Base-by-base conservation (phyloP, 2,888 invertebrate genomes). In the Bugula neritina region DNA sequence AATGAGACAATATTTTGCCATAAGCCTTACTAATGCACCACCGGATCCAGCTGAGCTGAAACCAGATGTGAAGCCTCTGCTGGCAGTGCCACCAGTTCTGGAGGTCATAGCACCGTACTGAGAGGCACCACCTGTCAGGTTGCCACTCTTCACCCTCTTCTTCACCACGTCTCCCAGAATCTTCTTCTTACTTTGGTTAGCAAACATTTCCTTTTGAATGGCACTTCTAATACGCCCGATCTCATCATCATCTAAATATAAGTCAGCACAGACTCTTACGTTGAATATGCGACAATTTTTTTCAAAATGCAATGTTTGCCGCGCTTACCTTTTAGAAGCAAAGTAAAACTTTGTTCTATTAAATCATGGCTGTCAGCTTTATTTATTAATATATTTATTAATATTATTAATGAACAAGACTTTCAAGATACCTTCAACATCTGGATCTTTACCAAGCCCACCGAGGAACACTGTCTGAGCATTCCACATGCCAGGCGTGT, bases 401-500 rank as follows among this genome's bases (percentile, higher is more conserved):
- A n/a, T n/a, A n/a, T n/a, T n/a, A n/a, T n/a, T n/a, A n/a, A n/a
- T n/a, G n/a, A n/a, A n/a, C n/a, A n/a, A n/a, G n/a, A n/a, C n/a
- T n/a, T n/a, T n/a, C n/a, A n/a, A n/a, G 72, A 69, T 72, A 80
- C 80, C 79, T 75, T 78, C 78, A 35, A 82, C 58, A 1, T 76
- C 73, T 25, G 83, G 81, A 55, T 81, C 81, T 72, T 76, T 79
- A 21, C 83, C 84, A 10, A 84, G 77, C 1, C 84, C 84, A 17
- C 84, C 84, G 74, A 84, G 72, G 57, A 83, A 58, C 21, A 84
- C 78, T 43, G 80, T 75, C 73, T 83, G 81, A 10, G 78, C 79
- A 75, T 84, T 84, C 84, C 84, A 84, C 74, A 82, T 75, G n/a
- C 84, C 84, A 58, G 78, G 76, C 69, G 79, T 77, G 76, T 74